Conservation (phyloP, 2,888 invertebrate genomes). For the Nipponacmea schrenckii region DNA sequence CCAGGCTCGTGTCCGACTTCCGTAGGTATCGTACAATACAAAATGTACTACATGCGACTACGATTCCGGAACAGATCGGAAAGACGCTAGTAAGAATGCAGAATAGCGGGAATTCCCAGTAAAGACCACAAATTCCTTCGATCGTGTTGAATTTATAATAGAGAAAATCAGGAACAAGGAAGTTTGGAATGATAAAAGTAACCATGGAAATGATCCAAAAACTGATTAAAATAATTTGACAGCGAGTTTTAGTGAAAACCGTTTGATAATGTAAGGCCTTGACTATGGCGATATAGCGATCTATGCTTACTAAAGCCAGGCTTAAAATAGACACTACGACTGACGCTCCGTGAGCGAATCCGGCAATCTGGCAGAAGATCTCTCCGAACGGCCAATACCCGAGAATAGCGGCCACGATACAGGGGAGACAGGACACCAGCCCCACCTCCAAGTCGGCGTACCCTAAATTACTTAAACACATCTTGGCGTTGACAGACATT, state of each 20-base stretch:
- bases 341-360: constrained; percentile 38
- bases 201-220: constrained; percentile 30
- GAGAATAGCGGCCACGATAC: constrained; percentile 29
- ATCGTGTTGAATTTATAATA: constrained; percentile 29
- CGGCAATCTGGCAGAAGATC: constrained; percentile 42
- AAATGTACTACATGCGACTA: constrained; percentile 32
- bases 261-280: constrained; percentile 36
- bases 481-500: constrained; percentile 37
- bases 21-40: constrained; percentile 21
- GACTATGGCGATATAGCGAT: constrained; percentile 42
- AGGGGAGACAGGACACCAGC: constrained; percentile 37
- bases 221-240: constrained; percentile 19
- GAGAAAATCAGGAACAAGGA: constrained; percentile 27
- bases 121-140: constrained; percentile 36
- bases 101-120: constrained; percentile 35
- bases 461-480: constrained; percentile 41
- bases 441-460: constrained; percentile 41
- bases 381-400: constrained; percentile 42
- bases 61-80: constrained; percentile 34
- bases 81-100: constrained; percentile 35
- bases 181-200: constrained; percentile 35
- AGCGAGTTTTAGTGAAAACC: constrained; percentile 22
- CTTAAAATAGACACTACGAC: constrained; percentile 46
- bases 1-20: not conserved
- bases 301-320: constrained; percentile 39